Evolutionary conservation across 2,888 invertebrate species (phyloP).

Genomic region (Aporophyla lueneburgensis): DNA sequence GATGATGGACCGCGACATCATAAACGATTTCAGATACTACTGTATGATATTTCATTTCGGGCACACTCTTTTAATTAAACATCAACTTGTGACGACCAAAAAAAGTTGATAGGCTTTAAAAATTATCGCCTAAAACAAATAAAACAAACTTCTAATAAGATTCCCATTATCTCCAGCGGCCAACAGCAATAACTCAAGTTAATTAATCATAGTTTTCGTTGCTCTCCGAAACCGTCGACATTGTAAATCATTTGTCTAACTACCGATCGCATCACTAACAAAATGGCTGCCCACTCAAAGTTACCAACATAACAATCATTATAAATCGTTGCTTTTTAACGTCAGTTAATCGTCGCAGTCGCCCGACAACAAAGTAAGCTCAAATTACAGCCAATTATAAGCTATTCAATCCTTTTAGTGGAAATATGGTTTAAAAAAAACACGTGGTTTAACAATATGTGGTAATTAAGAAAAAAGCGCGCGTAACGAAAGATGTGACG

Average conservation of each 20-base stretch:
- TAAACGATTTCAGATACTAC: slow-evolving; percentile 45
- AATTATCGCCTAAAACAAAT: slow-evolving; percentile 57
- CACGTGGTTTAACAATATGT: slow-evolving; percentile 83
- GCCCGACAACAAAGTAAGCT: slow-evolving; percentile 87
- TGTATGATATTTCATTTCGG: slow-evolving; percentile 32
- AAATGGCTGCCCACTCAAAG: slow-evolving; percentile 81
- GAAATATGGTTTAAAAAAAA: slow-evolving; percentile 80
- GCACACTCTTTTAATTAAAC: slow-evolving; percentile 45
- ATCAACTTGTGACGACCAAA: slow-evolving; percentile 15
- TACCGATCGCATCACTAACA: slow-evolving; percentile 81
- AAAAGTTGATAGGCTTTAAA: slow-evolving; percentile 35
- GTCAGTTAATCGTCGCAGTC: slow-evolving; percentile 83
- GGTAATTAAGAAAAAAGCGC: slow-evolving; percentile 88
- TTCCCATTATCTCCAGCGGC: slow-evolving; percentile 64
- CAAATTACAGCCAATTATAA: slow-evolving; percentile 90
- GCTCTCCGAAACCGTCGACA: slow-evolving; percentile 73
- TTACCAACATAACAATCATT: slow-evolving; percentile 81
- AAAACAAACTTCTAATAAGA: slow-evolving; percentile 58
- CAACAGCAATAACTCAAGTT: slow-evolving; percentile 72
- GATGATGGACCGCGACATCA: slow-evolving; percentile 63
- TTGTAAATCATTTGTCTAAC: slow-evolving; percentile 84
- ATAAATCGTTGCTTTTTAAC: slow-evolving; percentile 84
- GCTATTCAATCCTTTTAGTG: slow-evolving; percentile 88
- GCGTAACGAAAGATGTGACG: slow-evolving; percentile 87
- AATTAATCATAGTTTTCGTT: slow-evolving; percentile 84